Evolutionary conservation across 2,888 invertebrate species (phyloP).

Genomic region (Bellardia pandia): DNA sequence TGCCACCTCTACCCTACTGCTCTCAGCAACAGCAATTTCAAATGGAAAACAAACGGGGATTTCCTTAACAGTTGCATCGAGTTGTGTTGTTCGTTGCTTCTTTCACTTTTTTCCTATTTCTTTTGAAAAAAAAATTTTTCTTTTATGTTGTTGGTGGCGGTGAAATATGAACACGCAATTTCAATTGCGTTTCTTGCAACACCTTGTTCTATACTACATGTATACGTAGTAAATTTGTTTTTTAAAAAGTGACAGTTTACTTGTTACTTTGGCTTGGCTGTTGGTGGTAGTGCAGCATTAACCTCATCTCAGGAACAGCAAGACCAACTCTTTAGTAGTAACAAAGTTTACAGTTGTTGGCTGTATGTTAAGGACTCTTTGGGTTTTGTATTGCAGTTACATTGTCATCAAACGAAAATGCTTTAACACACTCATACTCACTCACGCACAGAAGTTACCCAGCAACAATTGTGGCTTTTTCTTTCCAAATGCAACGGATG

Average conservation of each 20-base stretch:
- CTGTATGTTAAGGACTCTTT: slow-evolving; percentile 62
- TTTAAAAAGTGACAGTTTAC: slow-evolving; percentile 56
- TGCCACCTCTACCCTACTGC: background rate
- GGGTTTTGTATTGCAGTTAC: slow-evolving; percentile 58
- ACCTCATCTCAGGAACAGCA: slow-evolving; percentile 18
- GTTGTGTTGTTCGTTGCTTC: slow-evolving; percentile 12
- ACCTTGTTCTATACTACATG: slow-evolving; percentile 48
- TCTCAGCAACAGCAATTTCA: background rate
- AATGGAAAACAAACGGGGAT: slow-evolving; percentile 58
- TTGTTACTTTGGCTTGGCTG: slow-evolving; percentile 32
- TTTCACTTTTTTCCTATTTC: background rate
- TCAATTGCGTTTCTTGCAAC: slow-evolving; percentile 68
- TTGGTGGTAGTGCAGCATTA: slow-evolving; percentile 8
- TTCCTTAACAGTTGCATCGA: slow-evolving; percentile 61
- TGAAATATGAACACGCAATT: slow-evolving; percentile 68
- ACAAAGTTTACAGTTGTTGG: slow-evolving; percentile 59
- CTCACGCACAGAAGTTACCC: slow-evolving; percentile 53
- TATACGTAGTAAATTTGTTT: background rate
- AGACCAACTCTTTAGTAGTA: slow-evolving; percentile 12
- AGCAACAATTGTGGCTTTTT: slow-evolving; percentile 56
- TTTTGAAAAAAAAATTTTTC: background rate
- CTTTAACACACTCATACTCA: slow-evolving; percentile 27
- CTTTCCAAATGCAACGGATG: slow-evolving; percentile 25
- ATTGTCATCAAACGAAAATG: slow-evolving; percentile 62
- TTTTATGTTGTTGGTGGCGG: background rate